Evolutionary conservation across 2,888 invertebrate species (phyloP), one percentile per base, ranked within the genome.

Genomic region (Cyclophora punctaria): DNA sequence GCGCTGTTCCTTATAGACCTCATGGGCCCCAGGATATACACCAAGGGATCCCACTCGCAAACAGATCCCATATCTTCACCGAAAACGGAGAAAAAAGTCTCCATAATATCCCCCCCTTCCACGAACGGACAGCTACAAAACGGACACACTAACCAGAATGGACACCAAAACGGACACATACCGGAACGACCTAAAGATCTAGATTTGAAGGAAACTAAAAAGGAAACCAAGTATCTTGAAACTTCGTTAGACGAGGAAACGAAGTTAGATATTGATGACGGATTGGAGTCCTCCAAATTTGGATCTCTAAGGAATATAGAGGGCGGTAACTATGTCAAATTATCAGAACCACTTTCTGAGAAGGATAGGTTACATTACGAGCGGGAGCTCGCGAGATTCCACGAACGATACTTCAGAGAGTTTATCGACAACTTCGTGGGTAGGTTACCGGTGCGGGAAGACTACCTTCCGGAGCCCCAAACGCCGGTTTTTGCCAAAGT

Each of bases 1-100:
- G 90, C 92, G 0, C 78, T 93, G 2, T 94, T 94, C 78, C 89
- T 94, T 35, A 72, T 92, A 40, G 94, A 94, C 73, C 83, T 94
- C 51, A 90, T 90, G 70, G 91, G 90, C 0, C 91, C 92, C 2
- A 66, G 89, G 45, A 68, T 77, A 50, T 90, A 89, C 64, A 86
- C 80, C 1, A 72, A 80, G 48, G 76, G 84, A n/a, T 75, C 76
- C 34, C 78, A 80, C 41, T 73, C 83, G 0, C 89, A 87, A 64
- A 89, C 86, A 0, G 87, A 89, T 42, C 60, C 75, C 1, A 48
- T 75, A 4, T 60, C 73, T 0, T 75, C 79, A 2, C 81, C 80
- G 0, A 79, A 73, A 54, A 46, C 65, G 0, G 80, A 79, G 20
- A 84, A 84, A 50, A 85, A 83, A 59, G 78, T 82, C 3, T 73